Base-by-base conservation (phyloP, 2,797 vertebrate species). In the Ispidina lecontei region DNA sequence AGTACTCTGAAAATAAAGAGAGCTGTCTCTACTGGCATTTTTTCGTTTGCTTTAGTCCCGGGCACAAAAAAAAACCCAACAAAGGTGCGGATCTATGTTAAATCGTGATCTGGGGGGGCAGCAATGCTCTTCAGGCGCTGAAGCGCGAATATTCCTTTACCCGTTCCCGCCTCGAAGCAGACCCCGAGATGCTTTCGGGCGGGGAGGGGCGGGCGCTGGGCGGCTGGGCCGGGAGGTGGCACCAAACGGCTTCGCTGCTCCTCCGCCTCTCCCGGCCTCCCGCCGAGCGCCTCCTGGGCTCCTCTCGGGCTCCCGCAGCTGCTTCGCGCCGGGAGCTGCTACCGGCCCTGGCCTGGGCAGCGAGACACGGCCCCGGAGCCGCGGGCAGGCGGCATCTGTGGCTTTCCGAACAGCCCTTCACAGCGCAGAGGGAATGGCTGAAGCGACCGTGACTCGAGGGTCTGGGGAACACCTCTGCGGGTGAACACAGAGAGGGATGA, bases 211-310 rank as follows among this genome's bases (percentile, higher is more conserved):
- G n/a, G 76, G 64, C 13, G 70, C 31, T 28, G 31, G 74, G 43
- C 49, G 33, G 74, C 63, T 6, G 6, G 17, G 82, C 95, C 97
- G 96, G 94, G 94, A 97, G 97, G 93, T 97, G 97, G 97, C 95
- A 96, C 90, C 87, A 95, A 87, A 47, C 82, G 91, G 94, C 97
- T 93, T 93, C 95, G 47, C 64, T 58, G 5, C 37, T 16, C 14
- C 12, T 33, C 9, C 5, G 29, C 64, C 52, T 4, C 31, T 12
- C 17, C 15, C 29, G 7, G 6, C 41, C 64, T 58, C 18, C 15
- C 62, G 10, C 47, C 25, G 23, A 35, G 35, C 35, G 35, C 35
- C 29, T 12, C 17, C 15, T 23, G 7, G 6, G 47, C 64, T 56
- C 18, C 15, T 68, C 16, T 25, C 14, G 23, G 23, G 47, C 71